phyloP scores from a whole-genome alignment of 1,140 invertebrate genomes.

The Tyrophagus putrescentiae region DNA sequence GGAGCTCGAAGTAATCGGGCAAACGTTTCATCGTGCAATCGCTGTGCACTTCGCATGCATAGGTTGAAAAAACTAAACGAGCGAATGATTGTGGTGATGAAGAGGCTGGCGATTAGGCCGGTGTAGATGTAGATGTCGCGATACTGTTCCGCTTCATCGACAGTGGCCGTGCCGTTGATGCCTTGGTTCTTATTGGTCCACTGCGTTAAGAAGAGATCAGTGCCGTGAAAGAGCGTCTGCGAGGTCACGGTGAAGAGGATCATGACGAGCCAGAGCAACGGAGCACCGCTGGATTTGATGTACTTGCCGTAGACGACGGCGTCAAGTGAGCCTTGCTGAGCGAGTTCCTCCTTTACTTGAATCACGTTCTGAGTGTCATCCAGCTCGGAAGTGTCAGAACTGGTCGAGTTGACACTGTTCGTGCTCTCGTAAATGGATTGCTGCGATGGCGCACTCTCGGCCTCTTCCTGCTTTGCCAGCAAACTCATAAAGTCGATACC shows the following conservation, averaged over 20 bases:
- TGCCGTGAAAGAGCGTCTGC: slow-evolving; percentile 26
- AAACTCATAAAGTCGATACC: neutral
- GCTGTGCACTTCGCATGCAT: slow-evolving; percentile 60
- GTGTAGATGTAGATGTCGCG: slow-evolving; percentile 29
- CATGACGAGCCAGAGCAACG: slow-evolving; percentile 17
- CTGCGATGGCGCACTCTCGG: neutral
- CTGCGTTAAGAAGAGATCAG: slow-evolving; percentile 26
- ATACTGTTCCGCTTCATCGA: neutral
- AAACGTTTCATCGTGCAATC: slow-evolving; percentile 70
- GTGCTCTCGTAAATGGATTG: no score
- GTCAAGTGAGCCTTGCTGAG: neutral
- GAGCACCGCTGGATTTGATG: neutral
- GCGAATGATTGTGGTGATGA: slow-evolving; percentile 36
- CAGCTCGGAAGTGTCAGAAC: no score
- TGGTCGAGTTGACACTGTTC: no score
- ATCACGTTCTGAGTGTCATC: slow-evolving; percentile 2
- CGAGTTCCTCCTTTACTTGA: slow-evolving; percentile 6
- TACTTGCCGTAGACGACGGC: slow-evolving; percentile 2
- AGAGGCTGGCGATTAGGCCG: slow-evolving; percentile 32
- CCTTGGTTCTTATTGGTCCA: slow-evolving; percentile 19
- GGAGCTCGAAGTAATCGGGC: slow-evolving; percentile 56
- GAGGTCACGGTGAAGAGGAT: slow-evolving; percentile 24
- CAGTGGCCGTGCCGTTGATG: neutral
- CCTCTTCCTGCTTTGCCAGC: neutral
- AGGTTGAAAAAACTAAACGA: slow-evolving; percentile 57